Evolutionary conservation across 1,140 invertebrate species (phyloP).

Genomic region (Prorops nasuta): DNA sequence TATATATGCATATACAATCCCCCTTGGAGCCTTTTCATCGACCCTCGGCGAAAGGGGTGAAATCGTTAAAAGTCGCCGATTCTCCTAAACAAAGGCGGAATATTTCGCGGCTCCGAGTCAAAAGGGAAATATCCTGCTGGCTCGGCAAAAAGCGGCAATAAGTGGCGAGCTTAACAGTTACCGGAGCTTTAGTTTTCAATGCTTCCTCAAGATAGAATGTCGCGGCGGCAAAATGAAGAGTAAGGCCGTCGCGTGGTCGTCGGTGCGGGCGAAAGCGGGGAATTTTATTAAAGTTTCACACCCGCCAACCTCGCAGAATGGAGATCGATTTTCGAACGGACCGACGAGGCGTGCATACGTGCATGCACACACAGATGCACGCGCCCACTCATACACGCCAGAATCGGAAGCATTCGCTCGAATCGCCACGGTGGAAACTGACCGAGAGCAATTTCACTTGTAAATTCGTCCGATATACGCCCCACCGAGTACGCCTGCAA

Average conservation of each 20-base stretch:
- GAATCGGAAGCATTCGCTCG: slow-evolving; percentile 5
- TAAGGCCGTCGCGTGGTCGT: neutral
- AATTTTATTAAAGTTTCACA: slow-evolving; percentile 28
- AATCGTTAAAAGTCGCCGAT: slow-evolving; percentile 18
- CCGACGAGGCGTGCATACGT: slow-evolving; percentile 10
- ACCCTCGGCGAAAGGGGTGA: slow-evolving; percentile 16
- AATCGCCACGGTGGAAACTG: slow-evolving; percentile 19
- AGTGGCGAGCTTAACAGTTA: no score
- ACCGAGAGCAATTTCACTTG: slow-evolving; percentile 28
- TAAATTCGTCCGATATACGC: slow-evolving; percentile 20
- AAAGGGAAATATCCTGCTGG: slow-evolving; percentile 13
- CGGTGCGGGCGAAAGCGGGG: neutral
- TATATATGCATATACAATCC: no score
- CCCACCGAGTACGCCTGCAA: neutral
- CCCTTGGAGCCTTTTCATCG: no score
- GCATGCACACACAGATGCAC: neutral
- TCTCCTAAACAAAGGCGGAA: slow-evolving; percentile 14
- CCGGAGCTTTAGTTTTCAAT: no score
- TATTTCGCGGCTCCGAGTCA: slow-evolving; percentile 16
- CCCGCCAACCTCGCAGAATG: slow-evolving; percentile 7
- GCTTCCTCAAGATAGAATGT: no score
- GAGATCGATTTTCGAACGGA: slow-evolving; percentile 23
- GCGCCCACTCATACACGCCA: no score
- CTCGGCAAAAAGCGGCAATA: slow-evolving; percentile 7
- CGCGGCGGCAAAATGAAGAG: neutral